Evolutionary conservation across 2,113 vertebrate genomes (phyloP), one percentile per base, ranked within the genome.

Genomic region (Phainopepla nitens): DNA sequence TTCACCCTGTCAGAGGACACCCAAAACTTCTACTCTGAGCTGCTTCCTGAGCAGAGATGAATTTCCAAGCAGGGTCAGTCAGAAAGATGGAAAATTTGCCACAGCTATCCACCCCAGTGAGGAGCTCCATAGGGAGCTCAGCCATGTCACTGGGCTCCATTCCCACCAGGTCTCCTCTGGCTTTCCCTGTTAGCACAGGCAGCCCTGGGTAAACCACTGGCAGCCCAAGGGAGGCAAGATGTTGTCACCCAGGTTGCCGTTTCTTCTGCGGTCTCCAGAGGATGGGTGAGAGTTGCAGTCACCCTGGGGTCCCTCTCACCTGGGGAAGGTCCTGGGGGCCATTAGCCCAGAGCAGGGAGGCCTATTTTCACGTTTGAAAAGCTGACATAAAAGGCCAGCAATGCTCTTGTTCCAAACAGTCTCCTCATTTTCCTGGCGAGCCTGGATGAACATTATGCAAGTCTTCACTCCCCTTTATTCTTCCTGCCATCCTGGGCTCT

Each of bases 241-340:
- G 1, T 7, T 1, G 1, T 44, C 64, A 35, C 24, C 27, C 1
- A 3, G 41, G 25, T 36, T 73, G 33, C 8, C 1, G 0, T 2
- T 11, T 70, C 58, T 49, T 42, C 71, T 33, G 3, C 0, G 8
- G 23, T 25, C 33, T 80, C n/a, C 1, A 8, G 89, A 49, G 41
- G n/a, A 51, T 1, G 20, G 31, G 10, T 49, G n/a, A 69, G 20
- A 9, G 31, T 36, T 5, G 2, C 50, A 75, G 57, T 51, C 44
- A 31, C 36, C 5, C 33, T 19, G 18, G n/a, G 35, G 28, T 13
- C 64, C 65, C 57, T 70, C 33, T 64, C 23, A n/a, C 7, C 28
- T 0, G 0, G 8, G 22, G 20, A 57, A 28, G 9, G 33, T 50
- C 53, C 50, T 31, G 12, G 36, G 6, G 19, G 31, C 73, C 0